Base-by-base conservation (phyloP, 2,113 vertebrate genomes). In the Rhinichthys klamathensis region DNA sequence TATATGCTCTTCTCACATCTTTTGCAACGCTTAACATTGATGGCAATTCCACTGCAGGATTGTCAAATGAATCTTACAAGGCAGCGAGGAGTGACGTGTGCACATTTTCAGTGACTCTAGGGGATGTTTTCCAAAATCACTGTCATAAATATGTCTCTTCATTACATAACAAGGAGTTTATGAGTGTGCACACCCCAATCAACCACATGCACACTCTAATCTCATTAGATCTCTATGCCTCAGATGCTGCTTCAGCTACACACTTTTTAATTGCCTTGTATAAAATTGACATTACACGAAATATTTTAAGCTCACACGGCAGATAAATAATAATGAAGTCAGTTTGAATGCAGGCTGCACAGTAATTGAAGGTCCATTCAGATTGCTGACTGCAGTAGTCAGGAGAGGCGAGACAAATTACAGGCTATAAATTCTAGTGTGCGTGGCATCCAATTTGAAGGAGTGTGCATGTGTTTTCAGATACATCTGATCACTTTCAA, bases 201-300 rank as follows among this genome's bases (percentile, higher is more conserved):
- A 84, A 80, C 21, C 23, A 38, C 21, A 46, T 75, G 70, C 35
- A n/a, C 51, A 18, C 58, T 77, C 90, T 69, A 88, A 86, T 67
- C 88, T 88, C 85, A 91, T 90, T 90, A 89, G 84, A 90, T 85
- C 77, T 72, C 79, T 58, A 32, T 67, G 89, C 44, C 77, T 85
- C 8, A 84, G 16, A 65, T 79, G 89, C 90, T 88, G 91, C 91
- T 89, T 92, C 92, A 88, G 80, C 87, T 82, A 89, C 90, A 89
- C 72, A 89, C 89, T 88, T 87, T 90, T 92, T 92, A 92, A 92
- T 91, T 91, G 91, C 88, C 27, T 11, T 12, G 25, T 91, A 91
- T 92, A 92, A 93, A 94, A 93, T 91, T 73, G 85, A 87, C 89
- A 91, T 89, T 87, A 89, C 80, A 89, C 91, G 88, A 95, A 93